Base-by-base conservation (phyloP, 2,113 vertebrate species). In the Tapirus terrestris region DNA sequence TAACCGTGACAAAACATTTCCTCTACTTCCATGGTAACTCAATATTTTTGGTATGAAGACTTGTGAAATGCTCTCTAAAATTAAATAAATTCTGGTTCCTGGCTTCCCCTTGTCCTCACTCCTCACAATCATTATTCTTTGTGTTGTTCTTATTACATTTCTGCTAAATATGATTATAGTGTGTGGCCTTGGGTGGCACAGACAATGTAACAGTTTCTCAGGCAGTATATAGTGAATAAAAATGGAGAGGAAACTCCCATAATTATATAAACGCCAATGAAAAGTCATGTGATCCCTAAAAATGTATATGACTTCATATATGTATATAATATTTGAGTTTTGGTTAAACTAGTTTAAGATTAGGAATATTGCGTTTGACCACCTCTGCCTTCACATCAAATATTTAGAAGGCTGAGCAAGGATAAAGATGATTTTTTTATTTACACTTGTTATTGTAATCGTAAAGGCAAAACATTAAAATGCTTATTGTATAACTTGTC, bases 11-110 rank as follows among this genome's bases (percentile, higher is more conserved):
- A 93, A 31, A 89, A 91, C 5, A 31, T 65, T 68, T 65, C 93
- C 73, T 89, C 60, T 76, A 20, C 18, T 91, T 94, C 77, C 72
- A 48, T 23, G 12, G 45, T 33, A 94, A 94, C 60, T 89, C 82
- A 84, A 31, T 76, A 48, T 80, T 75, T 95, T 77, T 16, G 21
- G 21, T 65, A 43, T 11, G 48, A 63, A 91, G 70, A 91, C 65
- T 91, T 93, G 27, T 33, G n/a, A 91, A 89, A 76, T 89, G 51
- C 58, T 79, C 81, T 85, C 58, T 94, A 81, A 95, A 84, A 82
- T 83, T 86, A 76, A 68, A 60, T 81, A 80, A 90, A 45, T 92
- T 90, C 31, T 91, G 31, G 70, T 80, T 85, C 82, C 91, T 92
- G 65, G 33, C 36, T 33, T 89, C 45, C 23, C 43, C 43, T 63